Percentiles rank a stretch among this genome's conserved stretches.
Conservation (phyloP, 2,113 vertebrate genomes). For the Oriolus oriolus region DNA sequence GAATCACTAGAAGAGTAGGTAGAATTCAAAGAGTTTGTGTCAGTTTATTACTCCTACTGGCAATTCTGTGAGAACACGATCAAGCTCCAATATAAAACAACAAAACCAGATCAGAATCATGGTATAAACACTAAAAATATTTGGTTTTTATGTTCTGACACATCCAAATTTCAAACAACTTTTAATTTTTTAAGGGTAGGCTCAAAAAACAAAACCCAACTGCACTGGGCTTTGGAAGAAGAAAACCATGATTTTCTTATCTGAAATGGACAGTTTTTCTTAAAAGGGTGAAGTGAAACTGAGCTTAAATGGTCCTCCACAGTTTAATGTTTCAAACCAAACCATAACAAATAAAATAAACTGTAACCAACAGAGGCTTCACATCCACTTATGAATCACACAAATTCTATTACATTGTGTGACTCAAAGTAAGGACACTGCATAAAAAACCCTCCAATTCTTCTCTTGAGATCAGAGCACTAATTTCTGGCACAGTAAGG, state of each 20-base stretch:
- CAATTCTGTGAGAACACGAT: neutral
- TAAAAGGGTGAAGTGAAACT: neutral
- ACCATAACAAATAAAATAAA: neutral
- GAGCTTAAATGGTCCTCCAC: neutral
- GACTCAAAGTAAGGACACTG: neutral
- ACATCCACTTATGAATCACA: neutral
- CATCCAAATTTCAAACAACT: neutral
- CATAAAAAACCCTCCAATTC: neutral
- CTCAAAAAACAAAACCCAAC: neutral
- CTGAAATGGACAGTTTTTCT: neutral
- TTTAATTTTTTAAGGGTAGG: neutral
- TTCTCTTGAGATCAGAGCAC: neutral
- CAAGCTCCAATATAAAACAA: neutral
- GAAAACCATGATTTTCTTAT: neutral
- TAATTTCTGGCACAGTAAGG: neutral
- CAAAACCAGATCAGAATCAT: neutral
- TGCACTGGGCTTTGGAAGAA: neutral
- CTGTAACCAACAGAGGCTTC: neutral
- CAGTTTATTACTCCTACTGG: neutral
- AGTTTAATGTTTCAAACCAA: neutral
- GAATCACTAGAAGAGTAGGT: neutral
- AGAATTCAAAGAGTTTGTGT: neutral
- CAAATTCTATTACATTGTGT: neutral
- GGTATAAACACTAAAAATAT: neutral
- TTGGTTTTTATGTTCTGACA: neutral